phyloP scores from a whole-genome alignment of 2,888 invertebrate genomes.

The Monopis laevigella region DNA sequence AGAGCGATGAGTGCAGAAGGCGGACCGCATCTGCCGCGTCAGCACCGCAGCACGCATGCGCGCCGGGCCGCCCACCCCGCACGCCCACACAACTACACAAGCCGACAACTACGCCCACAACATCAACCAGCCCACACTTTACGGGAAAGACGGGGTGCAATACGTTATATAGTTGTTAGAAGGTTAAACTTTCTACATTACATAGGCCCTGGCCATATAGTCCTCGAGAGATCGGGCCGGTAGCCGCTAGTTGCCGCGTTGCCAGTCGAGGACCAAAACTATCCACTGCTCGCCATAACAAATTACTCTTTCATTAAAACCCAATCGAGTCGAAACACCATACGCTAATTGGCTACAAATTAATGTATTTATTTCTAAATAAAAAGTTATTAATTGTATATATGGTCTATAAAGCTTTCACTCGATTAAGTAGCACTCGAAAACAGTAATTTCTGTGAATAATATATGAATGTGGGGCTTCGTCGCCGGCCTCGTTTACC shows the following conservation, averaged over 20 bases:
- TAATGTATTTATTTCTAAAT: slow-evolving; percentile 23
- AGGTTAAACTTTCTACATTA: slow-evolving; percentile 5
- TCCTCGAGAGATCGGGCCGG: too few relatives aligned
- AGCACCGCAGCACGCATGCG: slow-evolving; percentile 53
- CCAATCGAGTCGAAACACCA: too few relatives aligned
- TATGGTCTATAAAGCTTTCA: slow-evolving; percentile 41
- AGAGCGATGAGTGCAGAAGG: not conserved
- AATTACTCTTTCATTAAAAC: too few relatives aligned
- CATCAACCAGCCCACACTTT: slow-evolving; percentile 9
- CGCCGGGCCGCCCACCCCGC: slow-evolving; percentile 40
- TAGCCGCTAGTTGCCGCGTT: too few relatives aligned
- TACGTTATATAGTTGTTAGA: slow-evolving; percentile 4
- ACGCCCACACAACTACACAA: slow-evolving; percentile 22
- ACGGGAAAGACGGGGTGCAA: slow-evolving; percentile 6
- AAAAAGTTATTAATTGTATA: slow-evolving; percentile 43
- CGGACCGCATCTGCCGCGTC: slow-evolving; percentile 31
- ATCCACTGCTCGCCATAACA: too few relatives aligned
- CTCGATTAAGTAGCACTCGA: slow-evolving; percentile 45
- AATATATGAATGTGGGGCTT: slow-evolving; percentile 37
- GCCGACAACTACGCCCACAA: slow-evolving; percentile 5
- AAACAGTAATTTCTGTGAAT: slow-evolving; percentile 36
- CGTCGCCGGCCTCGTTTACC: slow-evolving; percentile 31
- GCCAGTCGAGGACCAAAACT: too few relatives aligned
- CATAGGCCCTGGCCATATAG: too few relatives aligned
- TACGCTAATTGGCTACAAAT: too few relatives aligned